Conservation (phyloP, 1,140 invertebrate species). For the Pseudomyrmex flavicornis region DNA sequence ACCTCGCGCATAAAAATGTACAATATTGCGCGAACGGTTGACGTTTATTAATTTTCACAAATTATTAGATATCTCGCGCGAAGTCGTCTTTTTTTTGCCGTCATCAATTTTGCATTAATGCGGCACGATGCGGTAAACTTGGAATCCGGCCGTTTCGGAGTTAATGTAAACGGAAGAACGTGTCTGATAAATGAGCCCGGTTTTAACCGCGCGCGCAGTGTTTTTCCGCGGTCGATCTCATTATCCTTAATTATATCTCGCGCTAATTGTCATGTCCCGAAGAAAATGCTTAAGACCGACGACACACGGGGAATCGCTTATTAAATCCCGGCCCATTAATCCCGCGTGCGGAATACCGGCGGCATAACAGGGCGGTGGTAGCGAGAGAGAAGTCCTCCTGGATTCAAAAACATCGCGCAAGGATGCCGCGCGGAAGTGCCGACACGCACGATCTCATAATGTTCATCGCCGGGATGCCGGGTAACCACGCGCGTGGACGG, state of each 20-base stretch:
- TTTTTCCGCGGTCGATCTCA: not conserved
- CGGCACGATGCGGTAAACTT: not conserved
- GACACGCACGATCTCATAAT: conserved; percentile 51
- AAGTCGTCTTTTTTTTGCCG: not conserved
- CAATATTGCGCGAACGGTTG: conserved; percentile 1
- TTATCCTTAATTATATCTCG: conserved; percentile 46
- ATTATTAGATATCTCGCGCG: not conserved
- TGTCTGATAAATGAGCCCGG: conserved; percentile 10
- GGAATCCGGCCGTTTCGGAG: conserved; percentile 12
- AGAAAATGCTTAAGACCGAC: conserved; percentile 20
- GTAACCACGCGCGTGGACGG: conserved; percentile 51
- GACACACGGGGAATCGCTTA: conserved; percentile 18
- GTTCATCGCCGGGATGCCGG: conserved; percentile 45
- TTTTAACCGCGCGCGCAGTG: not conserved
- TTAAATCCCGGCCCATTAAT: conserved; percentile 37
- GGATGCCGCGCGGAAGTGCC: conserved; percentile 19
- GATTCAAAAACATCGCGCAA: conserved; percentile 16
- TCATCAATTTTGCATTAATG: conserved; percentile 3
- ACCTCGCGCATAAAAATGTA: not conserved
- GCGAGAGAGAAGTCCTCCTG: not conserved
- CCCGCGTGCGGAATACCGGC: conserved; percentile 27
- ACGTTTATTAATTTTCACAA: conserved; percentile 14
- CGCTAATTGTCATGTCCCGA: conserved; percentile 40
- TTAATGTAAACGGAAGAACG: not conserved
- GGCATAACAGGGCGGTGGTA: not conserved